phyloP scores from a whole-genome alignment of 2,113 vertebrate genomes.

The Hippocampus barbouri region DNA sequence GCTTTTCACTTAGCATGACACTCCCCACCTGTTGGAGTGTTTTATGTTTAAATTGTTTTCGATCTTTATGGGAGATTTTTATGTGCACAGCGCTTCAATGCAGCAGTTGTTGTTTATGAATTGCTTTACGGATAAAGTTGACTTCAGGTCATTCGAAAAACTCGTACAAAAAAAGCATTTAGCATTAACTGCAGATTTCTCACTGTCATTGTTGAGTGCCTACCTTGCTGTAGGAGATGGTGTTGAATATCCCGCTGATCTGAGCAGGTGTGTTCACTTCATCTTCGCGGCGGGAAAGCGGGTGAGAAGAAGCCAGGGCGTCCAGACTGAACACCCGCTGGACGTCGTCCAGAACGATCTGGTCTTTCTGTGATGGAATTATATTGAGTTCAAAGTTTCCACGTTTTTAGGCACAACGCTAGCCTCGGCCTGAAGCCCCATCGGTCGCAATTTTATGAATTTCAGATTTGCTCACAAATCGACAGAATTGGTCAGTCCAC shows the following conservation, averaged over 20 bases:
- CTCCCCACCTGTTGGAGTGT: background rate
- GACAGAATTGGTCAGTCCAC: too few relatives aligned
- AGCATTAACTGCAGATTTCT: background rate
- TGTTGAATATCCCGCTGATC: constrained; percentile 86
- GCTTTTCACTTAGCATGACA: too few relatives aligned
- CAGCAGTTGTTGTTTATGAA: too few relatives aligned
- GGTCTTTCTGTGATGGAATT: constrained; percentile 74
- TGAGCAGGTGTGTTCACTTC: constrained; percentile 80
- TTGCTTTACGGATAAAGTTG: background rate
- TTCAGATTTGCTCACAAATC: too few relatives aligned
- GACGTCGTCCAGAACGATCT: constrained; percentile 77
- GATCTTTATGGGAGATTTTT: too few relatives aligned
- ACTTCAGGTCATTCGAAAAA: background rate
- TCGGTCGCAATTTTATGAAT: too few relatives aligned
- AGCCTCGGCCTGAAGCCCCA: too few relatives aligned
- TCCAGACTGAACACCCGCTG: constrained; percentile 82
- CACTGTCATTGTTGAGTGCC: background rate
- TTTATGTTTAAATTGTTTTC: too few relatives aligned
- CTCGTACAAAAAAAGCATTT: background rate
- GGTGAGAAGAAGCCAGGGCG: constrained; percentile 84
- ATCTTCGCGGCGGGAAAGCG: constrained; percentile 72
- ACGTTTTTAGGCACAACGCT: too few relatives aligned
- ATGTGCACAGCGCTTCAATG: too few relatives aligned
- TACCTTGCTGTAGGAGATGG: constrained; percentile 88
- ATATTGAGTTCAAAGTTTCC: background rate